Evolutionary conservation across 2,797 vertebrate species (phyloP), one percentile per base, ranked within the genome.

Genomic region (Lagocephalus sceleratus): DNA sequence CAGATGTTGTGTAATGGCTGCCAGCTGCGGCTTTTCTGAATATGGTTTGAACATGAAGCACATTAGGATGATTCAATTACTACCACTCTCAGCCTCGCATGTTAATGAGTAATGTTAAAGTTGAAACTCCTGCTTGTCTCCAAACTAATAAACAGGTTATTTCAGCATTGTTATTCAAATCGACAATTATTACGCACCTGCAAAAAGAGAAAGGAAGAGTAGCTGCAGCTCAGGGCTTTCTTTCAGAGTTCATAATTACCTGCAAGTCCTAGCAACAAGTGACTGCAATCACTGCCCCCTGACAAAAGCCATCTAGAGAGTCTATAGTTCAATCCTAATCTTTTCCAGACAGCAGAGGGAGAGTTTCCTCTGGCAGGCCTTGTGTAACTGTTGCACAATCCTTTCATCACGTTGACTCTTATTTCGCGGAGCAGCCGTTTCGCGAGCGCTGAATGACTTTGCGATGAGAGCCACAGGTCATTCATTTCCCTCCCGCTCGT

Each of bases 401-500:
- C 59, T 81, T 73, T 75, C 63, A 66, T 84, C 69, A 77, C 15
- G 1, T 35, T 61, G 59, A 63, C 39, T 47, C 50, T 26, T 46
- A 40, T 55, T 70, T 63, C 57, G 51, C 51, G 66, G 44, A 71
- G 26, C 48, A 76, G 54, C 8, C 72, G 41, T 14, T 48, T 73
- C 49, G 57, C 41, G 54, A 39, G 49, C 40, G 62, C 42, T 46
- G 41, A 72, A 66, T 47, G 51, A 22, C 46, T 58, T 25, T 47
- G 54, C 49, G 44, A 50, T 56, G 48, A 69, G 56, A 32, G 60
- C 60, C 51, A 60, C 2, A 48, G 63, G 67, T 57, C 38, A 14
- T 47, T 71, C 14, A 32, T 62, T 69, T 62, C 44, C 46, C 51
- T 2, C 5, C 57, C 52, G 62, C 55, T 35, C 54, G 60, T 43